Conservation (phyloP, 2,113 vertebrate species). For the Rhabdomys dilectus region DNA sequence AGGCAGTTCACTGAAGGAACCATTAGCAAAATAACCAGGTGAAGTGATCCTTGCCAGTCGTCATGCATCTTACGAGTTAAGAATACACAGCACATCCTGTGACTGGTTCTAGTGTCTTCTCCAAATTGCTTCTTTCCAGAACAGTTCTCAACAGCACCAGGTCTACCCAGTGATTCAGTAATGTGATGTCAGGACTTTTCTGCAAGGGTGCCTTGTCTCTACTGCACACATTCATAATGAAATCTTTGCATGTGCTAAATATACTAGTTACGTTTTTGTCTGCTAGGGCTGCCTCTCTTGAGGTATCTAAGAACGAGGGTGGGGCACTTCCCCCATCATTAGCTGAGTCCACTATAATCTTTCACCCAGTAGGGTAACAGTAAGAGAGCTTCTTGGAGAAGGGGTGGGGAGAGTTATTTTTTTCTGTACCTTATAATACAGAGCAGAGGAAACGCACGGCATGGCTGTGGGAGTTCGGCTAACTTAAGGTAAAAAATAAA, state of each 20-base stretch:
- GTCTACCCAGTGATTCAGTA: not conserved
- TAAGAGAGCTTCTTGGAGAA: not conserved
- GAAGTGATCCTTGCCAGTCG: not conserved
- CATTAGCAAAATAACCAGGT: not conserved
- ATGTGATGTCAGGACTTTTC: not conserved
- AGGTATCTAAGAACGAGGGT: not conserved
- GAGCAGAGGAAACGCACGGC: conserved; percentile 18
- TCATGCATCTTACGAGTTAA: not conserved
- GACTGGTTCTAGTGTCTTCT: not conserved
- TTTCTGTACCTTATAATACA: not conserved
- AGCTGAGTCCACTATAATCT: not conserved
- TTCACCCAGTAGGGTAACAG: not conserved
- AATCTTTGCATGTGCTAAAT: not conserved
- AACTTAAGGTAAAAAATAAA: conserved; percentile 73
- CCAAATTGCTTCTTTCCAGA: not conserved
- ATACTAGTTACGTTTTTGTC: not conserved
- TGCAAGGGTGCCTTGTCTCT: no score
- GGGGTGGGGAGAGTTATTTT: not conserved
- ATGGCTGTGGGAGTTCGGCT: conserved; percentile 65
- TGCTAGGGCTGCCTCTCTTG: not conserved
- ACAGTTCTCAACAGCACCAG: not conserved
- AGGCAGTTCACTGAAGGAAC: not conserved
- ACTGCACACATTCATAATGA: not conserved
- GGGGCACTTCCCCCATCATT: not conserved
- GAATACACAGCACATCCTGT: accelerated